Conservation (phyloP, 2,888 invertebrate genomes). For the Tricholauxania praeusta region DNA sequence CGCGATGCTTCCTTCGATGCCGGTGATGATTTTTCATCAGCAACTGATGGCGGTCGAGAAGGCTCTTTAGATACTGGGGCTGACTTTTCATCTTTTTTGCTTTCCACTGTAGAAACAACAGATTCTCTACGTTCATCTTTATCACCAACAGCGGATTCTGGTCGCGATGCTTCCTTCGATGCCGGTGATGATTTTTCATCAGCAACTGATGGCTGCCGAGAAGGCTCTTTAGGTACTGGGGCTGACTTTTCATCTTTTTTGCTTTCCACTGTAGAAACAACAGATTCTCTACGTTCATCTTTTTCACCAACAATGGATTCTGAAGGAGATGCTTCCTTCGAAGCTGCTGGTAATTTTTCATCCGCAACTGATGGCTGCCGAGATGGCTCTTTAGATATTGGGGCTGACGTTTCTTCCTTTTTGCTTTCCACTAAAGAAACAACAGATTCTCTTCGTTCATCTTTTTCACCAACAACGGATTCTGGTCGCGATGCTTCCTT, state of each 20-base stretch:
- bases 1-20: too few relatives aligned
- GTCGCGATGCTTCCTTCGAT: constrained; percentile 33
- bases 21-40: too few relatives aligned
- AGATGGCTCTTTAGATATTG: constrained; percentile 43
- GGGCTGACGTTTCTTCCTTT: constrained; percentile 38
- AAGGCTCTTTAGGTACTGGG: constrained; percentile 44
- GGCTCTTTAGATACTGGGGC: too few relatives aligned
- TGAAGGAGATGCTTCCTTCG: constrained; percentile 39
- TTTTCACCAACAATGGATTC: constrained; percentile 39
- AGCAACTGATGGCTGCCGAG: constrained; percentile 55
- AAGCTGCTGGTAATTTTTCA: constrained; percentile 39
- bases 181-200: constrained; percentile 37
- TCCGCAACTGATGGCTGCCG: constrained; percentile 33
- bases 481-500: constrained; percentile 37
- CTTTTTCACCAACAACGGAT: constrained; percentile 30
- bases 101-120: too few relatives aligned
- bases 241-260: constrained; percentile 37
- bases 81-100: too few relatives aligned
- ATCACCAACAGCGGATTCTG: too few relatives aligned
- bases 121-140: too few relatives aligned
- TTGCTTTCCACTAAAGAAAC: constrained; percentile 37
- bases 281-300: constrained; percentile 35
- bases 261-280: constrained; percentile 22
- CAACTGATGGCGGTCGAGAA: too few relatives aligned
- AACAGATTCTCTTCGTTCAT: constrained; percentile 28